Conservation (phyloP, 37 sponge, comb jelly and placozoan genomes). For the Halisarca cf. caerulea region DNA sequence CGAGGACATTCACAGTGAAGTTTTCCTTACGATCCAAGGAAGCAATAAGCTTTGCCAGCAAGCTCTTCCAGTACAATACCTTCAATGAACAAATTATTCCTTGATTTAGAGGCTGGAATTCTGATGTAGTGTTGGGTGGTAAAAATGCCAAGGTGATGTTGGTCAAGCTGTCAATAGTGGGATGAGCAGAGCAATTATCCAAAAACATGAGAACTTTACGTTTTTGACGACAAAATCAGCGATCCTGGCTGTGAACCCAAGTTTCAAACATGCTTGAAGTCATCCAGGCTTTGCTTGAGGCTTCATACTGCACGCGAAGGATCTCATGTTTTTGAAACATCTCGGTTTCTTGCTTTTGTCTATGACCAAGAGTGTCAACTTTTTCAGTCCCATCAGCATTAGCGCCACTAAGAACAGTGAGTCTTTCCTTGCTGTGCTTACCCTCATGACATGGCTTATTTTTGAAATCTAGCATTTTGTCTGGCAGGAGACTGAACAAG, state of each 20-base stretch:
- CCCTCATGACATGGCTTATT: constrained; percentile 2
- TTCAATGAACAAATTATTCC: constrained; percentile 10
- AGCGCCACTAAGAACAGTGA: constrained; percentile 12
- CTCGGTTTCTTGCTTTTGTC: constrained; percentile 43
- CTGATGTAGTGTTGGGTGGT: constrained; percentile 1
- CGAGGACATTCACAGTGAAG: background rate
- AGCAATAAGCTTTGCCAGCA: constrained; percentile 19
- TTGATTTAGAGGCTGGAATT: constrained; percentile 29
- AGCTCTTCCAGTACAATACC: constrained; percentile 11
- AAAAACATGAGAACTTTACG: constrained; percentile 19
- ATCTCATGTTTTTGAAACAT: constrained; percentile 16
- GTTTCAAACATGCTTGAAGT: constrained; percentile 10
- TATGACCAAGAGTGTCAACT: constrained; percentile 23
- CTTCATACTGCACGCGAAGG: constrained; percentile 9
- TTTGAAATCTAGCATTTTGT: constrained; percentile 4
- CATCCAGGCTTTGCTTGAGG: constrained; percentile 29
- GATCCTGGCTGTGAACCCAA: constrained; percentile 10
- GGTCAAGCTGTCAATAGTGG: constrained; percentile 14
- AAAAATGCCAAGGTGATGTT: constrained; percentile 28
- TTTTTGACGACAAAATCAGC: background rate
- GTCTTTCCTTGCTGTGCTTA: constrained; percentile 19
- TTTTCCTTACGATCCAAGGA: constrained; percentile 4
- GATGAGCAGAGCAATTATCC: constrained; percentile 38
- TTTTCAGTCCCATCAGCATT: constrained; percentile 26
- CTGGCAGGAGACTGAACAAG: constrained; percentile 6